phyloP scores from a whole-genome alignment of 1,140 invertebrate species.

The Nylanderia fulva region DNA sequence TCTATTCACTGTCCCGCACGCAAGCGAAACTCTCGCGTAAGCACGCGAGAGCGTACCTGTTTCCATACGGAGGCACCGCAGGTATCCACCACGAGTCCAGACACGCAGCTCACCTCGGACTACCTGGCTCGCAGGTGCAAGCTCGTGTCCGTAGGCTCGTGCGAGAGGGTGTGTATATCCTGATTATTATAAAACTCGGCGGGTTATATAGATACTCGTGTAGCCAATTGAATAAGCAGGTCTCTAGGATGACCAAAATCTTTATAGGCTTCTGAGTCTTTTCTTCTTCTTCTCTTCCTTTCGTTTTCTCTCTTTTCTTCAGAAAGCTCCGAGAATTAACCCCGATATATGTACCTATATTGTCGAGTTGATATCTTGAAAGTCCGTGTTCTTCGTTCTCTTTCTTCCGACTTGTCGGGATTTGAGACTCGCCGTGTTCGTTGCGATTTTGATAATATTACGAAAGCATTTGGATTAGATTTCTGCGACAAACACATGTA shows the following conservation, averaged over 20 bases:
- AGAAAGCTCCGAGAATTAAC: slow-evolving; percentile 28
- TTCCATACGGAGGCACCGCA: slow-evolving; percentile 5
- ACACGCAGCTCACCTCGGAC: slow-evolving; percentile 33
- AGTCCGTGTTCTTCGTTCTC: slow-evolving; percentile 69
- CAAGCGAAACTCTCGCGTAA: neutral
- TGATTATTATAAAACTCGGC: slow-evolving; percentile 82
- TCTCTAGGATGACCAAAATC: slow-evolving; percentile 80
- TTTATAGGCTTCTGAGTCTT: slow-evolving; percentile 67
- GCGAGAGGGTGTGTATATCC: slow-evolving; percentile 82
- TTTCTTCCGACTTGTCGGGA: slow-evolving; percentile 43
- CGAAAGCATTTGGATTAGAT: slow-evolving; percentile 49
- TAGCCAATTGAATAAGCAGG: slow-evolving; percentile 81
- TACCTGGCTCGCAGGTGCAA: slow-evolving; percentile 68
- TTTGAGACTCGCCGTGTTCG: slow-evolving; percentile 58
- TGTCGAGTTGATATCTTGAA: slow-evolving; percentile 68
- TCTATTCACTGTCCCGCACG: neutral
- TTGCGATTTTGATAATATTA: slow-evolving; percentile 67
- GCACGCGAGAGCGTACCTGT: slow-evolving; percentile 13
- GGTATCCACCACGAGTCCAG: slow-evolving; percentile 17
- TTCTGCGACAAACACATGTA: neutral
- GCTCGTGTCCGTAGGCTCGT: slow-evolving; percentile 62
- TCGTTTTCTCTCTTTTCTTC: slow-evolving; percentile 10
- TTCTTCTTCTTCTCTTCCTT: slow-evolving; percentile 33
- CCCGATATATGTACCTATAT: slow-evolving; percentile 62
- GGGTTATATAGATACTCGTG: slow-evolving; percentile 78